These are phyloP conservation scores for Trinorchestia longiramus DNA, from an alignment of 1,140 invertebrate genomes.

Conservation along the genomic window DNA sequence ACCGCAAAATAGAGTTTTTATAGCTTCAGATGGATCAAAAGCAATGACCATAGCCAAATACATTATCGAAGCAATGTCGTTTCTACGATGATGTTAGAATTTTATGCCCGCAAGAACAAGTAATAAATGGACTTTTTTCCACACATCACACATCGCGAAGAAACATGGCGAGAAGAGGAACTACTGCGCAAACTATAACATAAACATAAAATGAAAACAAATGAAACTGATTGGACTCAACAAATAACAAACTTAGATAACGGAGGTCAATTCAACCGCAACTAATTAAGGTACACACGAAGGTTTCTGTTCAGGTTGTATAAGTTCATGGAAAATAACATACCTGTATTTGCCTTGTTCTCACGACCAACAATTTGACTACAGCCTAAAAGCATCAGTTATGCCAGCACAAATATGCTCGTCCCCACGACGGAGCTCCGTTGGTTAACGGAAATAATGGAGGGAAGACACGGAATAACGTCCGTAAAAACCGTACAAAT, in stretches of 20 bases:
- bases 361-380: not conserved
- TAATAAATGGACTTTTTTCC: too few species aligned
- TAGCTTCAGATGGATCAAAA: too few species aligned
- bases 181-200: too few species aligned
- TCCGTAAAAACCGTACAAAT: not conserved
- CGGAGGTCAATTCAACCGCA: not conserved
- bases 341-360: not conserved
- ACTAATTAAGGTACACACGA: not conserved
- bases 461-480: not conserved
- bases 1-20: too few species aligned
- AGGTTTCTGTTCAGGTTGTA: not conserved
- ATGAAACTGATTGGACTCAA: too few species aligned
- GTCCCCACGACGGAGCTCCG: not conserved
- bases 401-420: not conserved
- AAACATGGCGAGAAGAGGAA: too few species aligned
- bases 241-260: not conserved
- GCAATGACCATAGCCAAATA: too few species aligned
- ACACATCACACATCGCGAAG: too few species aligned
- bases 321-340: not conserved
- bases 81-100: too few species aligned
- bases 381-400: not conserved
- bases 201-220: too few species aligned
- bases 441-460: not conserved
- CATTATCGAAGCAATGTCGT: too few species aligned
- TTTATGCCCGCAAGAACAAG: too few species aligned